Conservation (phyloP, 2,113 vertebrate genomes). For the Cettia cetti region DNA sequence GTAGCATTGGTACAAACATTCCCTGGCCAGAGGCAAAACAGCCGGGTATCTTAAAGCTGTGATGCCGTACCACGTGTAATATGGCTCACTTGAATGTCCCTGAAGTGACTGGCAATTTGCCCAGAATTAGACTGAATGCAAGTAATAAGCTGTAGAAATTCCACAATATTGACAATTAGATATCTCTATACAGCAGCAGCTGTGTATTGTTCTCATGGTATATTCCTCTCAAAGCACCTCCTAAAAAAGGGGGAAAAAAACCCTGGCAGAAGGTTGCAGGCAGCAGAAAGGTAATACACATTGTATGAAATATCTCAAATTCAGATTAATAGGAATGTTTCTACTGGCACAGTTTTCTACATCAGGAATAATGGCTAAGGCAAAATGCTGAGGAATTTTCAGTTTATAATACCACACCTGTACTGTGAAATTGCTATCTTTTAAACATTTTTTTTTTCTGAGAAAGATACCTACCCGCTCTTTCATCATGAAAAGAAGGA, state of each 20-base stretch:
- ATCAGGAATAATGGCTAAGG: slow-evolving; percentile 58
- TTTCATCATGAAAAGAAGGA: slow-evolving; percentile 45
- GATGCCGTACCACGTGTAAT: slow-evolving; percentile 83
- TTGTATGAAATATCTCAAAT: slow-evolving; percentile 79
- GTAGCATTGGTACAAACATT: slow-evolving; percentile 83
- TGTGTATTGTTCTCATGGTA: slow-evolving; percentile 87
- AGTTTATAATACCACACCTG: slow-evolving; percentile 68
- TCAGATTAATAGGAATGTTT: slow-evolving; percentile 76
- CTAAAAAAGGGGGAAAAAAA: slow-evolving; percentile 71
- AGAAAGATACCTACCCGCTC: slow-evolving; percentile 42
- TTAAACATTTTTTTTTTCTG: slow-evolving; percentile 11
- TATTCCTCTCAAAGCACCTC: slow-evolving; percentile 84
- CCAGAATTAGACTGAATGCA: slow-evolving; percentile 90
- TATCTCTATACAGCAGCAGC: slow-evolving; percentile 88
- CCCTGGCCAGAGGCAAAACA: slow-evolving; percentile 88
- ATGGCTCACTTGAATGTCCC: slow-evolving; percentile 86
- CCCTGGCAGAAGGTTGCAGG: slow-evolving; percentile 83
- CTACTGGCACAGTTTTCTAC: slow-evolving; percentile 70
- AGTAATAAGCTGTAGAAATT: slow-evolving; percentile 89
- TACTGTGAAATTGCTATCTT: slow-evolving; percentile 61
- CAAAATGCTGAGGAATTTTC: slow-evolving; percentile 59
- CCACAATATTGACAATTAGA: slow-evolving; percentile 89
- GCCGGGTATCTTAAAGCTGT: slow-evolving; percentile 87
- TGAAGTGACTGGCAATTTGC: slow-evolving; percentile 89
- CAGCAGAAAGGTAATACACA: slow-evolving; percentile 81